Conservation (phyloP, 2,888 invertebrate species). For the Orthosia gothica region DNA sequence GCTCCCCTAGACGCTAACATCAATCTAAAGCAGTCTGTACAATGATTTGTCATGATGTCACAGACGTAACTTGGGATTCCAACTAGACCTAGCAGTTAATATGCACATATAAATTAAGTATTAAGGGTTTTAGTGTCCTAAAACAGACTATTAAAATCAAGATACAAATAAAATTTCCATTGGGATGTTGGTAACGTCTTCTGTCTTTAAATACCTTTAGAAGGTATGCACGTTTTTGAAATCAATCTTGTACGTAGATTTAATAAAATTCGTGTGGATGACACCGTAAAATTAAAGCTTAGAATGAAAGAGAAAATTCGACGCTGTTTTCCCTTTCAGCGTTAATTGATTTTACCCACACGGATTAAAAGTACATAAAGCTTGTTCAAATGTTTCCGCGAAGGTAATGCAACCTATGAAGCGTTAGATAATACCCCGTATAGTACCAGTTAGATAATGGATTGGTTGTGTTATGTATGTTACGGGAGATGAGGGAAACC, state of each 20-base stretch:
- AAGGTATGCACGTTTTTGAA: not conserved
- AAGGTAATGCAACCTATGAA: not conserved
- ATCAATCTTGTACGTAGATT: not conserved
- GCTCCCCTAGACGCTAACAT: not conserved
- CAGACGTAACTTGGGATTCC: conserved; percentile 1
- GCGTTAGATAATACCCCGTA: not conserved
- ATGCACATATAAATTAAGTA: conserved; percentile 49
- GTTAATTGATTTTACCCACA: not conserved
- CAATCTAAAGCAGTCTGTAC: conserved; percentile 21
- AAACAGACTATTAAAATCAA: conserved; percentile 34
- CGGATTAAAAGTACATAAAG: conserved; percentile 3
- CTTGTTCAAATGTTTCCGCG: conserved; percentile 1
- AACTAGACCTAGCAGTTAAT: conserved; percentile 9
- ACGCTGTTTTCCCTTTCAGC: too few species aligned
- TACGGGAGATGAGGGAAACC: too few species aligned
- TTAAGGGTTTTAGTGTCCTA: conserved; percentile 24
- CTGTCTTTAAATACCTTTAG: conserved; percentile 1
- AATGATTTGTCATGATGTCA: conserved; percentile 28
- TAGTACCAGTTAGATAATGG: not conserved
- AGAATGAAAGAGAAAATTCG: not conserved
- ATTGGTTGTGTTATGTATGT: too few species aligned
- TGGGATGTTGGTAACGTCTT: not conserved
- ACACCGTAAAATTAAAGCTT: not conserved
- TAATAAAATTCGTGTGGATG: not conserved
- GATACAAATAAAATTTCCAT: conserved; percentile 47